A percentile compares a stretch with the other conserved stretches of the same genome.
Evolutionary conservation across 2,888 invertebrate species (phyloP).

Genomic region (Phania funesta): DNA sequence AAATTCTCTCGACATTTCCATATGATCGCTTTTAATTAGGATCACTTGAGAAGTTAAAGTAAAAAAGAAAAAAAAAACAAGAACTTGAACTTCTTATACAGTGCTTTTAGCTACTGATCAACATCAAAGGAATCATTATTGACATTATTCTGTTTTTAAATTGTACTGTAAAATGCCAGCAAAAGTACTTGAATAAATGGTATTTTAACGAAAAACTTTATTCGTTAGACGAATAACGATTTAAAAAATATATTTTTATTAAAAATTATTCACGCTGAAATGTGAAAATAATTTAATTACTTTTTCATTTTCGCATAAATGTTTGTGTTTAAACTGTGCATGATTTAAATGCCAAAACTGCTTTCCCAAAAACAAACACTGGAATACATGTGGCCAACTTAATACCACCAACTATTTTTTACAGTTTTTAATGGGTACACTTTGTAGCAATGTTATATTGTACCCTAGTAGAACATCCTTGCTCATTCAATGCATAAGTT

Average conservation of each 20-base stretch:
- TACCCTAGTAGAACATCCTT: too few species aligned
- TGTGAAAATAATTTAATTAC: slow-evolving; percentile 49
- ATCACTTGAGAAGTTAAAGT: slow-evolving; percentile 57
- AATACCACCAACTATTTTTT: not conserved
- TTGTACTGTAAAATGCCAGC: too few species aligned
- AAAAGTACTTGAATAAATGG: too few species aligned
- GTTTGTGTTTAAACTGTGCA: slow-evolving; percentile 11
- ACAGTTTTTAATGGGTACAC: too few species aligned
- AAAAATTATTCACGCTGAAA: slow-evolving; percentile 42
- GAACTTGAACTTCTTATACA: slow-evolving; percentile 13
- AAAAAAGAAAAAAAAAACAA: slow-evolving; percentile 12
- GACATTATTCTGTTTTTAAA: too few species aligned
- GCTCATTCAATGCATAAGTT: too few species aligned
- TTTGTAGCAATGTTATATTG: too few species aligned
- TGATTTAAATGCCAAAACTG: slow-evolving; percentile 12
- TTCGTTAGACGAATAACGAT: not conserved
- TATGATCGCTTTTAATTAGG: slow-evolving; percentile 69
- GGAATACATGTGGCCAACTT: not conserved
- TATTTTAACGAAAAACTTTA: too few species aligned
- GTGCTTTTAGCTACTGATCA: slow-evolving; percentile 18
- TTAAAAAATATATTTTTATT: slow-evolving; percentile 30
- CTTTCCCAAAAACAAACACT: not conserved
- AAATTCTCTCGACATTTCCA: slow-evolving; percentile 67
- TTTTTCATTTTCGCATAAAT: slow-evolving; percentile 11
- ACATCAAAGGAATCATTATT: not conserved